phyloP scores from a whole-genome alignment of 2,888 invertebrate species.

The Anthrax anthrax region DNA sequence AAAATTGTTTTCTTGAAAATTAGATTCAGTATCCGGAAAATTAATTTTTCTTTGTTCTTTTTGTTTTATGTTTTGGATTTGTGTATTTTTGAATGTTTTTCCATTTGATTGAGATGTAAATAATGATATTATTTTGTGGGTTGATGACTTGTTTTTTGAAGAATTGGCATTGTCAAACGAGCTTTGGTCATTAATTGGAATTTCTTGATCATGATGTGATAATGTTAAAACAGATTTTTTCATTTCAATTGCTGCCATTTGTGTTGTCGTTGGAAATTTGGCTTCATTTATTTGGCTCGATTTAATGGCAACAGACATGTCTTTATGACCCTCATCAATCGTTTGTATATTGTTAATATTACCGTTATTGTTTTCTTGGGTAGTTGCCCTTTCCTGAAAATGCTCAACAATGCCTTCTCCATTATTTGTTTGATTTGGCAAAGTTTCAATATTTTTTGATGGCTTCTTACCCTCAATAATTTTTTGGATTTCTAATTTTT shows the following conservation, averaged over 20 bases:
- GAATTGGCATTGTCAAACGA: not conserved
- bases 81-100: not conserved
- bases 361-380: not conserved
- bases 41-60: not conserved
- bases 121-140: not conserved
- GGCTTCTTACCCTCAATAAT: not conserved
- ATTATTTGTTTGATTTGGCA: constrained; percentile 6
- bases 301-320: constrained; percentile 2
- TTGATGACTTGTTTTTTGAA: not conserved
- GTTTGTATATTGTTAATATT: not conserved
- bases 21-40: not conserved
- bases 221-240: not conserved
- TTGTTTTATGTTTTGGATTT: not conserved
- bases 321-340: constrained; percentile 6
- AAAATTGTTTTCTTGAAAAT: not conserved
- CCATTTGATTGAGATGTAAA: not conserved
- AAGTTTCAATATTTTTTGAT: constrained; percentile 5
- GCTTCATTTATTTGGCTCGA: not conserved
- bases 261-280: not conserved
- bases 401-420: not conserved
- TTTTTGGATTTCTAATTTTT: not conserved
- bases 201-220: not conserved
- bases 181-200: not conserved
- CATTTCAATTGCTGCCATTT: not conserved
- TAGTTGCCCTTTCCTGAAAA: not conserved